Evolutionary conservation across 1,140 invertebrate genomes (phyloP).

Genomic region (Apis florea): DNA sequence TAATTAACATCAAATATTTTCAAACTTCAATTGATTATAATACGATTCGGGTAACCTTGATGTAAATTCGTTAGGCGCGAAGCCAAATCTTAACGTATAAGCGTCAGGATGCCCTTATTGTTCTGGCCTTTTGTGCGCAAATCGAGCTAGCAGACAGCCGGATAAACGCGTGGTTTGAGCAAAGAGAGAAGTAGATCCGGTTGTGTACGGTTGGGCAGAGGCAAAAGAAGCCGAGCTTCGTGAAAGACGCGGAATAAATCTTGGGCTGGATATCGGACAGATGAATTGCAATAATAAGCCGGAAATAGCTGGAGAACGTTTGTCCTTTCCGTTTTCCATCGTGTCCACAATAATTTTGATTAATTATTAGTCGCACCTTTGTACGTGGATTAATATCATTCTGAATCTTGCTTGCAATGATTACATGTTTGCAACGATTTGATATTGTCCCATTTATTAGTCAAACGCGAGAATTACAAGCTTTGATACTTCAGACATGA

Average conservation of each 20-base stretch:
- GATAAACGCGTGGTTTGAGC: constrained; percentile 30
- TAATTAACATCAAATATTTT: neutral
- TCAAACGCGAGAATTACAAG: neutral
- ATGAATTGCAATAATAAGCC: constrained; percentile 30
- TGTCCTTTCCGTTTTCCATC: neutral
- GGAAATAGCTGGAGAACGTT: neutral
- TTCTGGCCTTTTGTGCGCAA: constrained; percentile 54
- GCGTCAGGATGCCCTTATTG: constrained; percentile 54
- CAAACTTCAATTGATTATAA: neutral
- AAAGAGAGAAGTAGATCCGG: constrained; percentile 23
- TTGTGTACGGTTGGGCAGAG: constrained; percentile 2
- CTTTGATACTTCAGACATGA: neutral
- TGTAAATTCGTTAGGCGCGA: constrained; percentile 38
- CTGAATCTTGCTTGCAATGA: constrained; percentile 4
- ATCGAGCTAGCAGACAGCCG: constrained; percentile 50
- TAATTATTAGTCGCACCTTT: neutral
- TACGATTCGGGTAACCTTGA: neutral
- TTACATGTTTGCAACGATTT: neutral
- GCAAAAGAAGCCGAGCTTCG: constrained; percentile 23
- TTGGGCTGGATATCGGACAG: constrained; percentile 31
- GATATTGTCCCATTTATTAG: neutral
- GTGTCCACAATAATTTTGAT: constrained; percentile 4
- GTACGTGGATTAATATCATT: neutral
- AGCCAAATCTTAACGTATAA: constrained; percentile 41
- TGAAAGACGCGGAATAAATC: constrained; percentile 41